Conservation (phyloP, 1,140 invertebrate species). For the Saccostrea glomerata region DNA sequence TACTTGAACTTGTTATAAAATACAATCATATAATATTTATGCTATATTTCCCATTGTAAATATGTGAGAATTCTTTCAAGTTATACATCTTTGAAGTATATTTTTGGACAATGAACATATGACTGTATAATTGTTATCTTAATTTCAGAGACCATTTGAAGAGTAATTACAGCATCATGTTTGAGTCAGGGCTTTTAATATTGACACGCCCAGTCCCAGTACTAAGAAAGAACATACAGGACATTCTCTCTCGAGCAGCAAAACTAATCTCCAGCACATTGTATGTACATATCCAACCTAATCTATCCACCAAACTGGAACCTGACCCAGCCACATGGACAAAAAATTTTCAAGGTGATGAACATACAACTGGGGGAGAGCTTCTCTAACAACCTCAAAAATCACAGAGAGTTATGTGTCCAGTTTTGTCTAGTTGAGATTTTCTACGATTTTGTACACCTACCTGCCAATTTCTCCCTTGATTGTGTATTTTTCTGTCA, state of each 20-base stretch:
- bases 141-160: not conserved
- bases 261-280: conserved; percentile 61
- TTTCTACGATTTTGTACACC: not conserved
- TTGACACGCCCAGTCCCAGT: conserved; percentile 66
- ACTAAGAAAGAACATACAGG: conserved; percentile 54
- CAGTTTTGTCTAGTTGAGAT: too few species aligned
- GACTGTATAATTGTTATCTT: too few species aligned
- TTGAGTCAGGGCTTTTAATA: conserved; percentile 64
- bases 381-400: too few species aligned
- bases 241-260: conserved; percentile 55
- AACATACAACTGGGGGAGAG: too few species aligned
- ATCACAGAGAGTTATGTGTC: too few species aligned
- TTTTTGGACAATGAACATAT: too few species aligned
- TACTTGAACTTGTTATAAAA: too few species aligned
- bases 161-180: conserved; percentile 50
- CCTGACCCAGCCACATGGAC: not conserved
- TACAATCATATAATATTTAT: too few species aligned
- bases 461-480: conserved; percentile 71
- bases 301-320: not conserved
- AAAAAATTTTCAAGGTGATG: too few species aligned
- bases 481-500: conserved; percentile 67
- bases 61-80: too few species aligned
- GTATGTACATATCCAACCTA: conserved; percentile 68
- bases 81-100: too few species aligned
- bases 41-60: too few species aligned